Evolutionary conservation across 2,113 vertebrate genomes (phyloP), one percentile per base, ranked within the genome.

Genomic region (Chamaetylas fuelleborni): DNA sequence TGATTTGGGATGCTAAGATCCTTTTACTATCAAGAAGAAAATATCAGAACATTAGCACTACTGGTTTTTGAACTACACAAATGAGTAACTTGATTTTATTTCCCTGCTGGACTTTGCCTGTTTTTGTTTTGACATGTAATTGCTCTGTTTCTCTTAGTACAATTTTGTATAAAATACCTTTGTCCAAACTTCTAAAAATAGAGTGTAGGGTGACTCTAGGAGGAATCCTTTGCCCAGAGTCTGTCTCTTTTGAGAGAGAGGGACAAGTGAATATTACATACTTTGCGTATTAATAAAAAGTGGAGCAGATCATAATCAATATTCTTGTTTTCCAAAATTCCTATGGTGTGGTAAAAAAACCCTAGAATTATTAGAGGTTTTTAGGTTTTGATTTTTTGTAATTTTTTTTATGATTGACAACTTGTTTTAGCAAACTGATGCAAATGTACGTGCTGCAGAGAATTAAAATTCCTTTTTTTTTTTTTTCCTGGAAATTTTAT

Each of bases 331-430:
- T 16, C 10, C 6, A 11, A 67, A 71, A 18, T 29, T 81, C 60
- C 47, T 48, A 19, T 2, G 2, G 9, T 7, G 4, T 42, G 0
- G 2, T n/a, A 57, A 33, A 53, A 85, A 8, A 1, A 0, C 2
- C 19, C 6, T 11, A 22, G 6, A 33, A 26, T 51, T 78, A 9
- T 71, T 51, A 28, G 29, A 11, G 6, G 6, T 28, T 51, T 58
- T 45, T 45, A 12, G 5, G 12, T 2, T 50, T 50, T 26, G 48
- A 14, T 26, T 50, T 16, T 51, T 28, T 51, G 24, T 25, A 14
- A 42, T 48, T 48, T 48, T 13, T 48, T 26, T 33, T 80, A 5
- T 33, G 4, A 22, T 11, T 11, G 9, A 13, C 1, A 45, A 4
- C 53, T 86, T 61, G 4, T 18, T 28, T 58, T 40, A 40, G 11